Evolutionary conservation across 2,113 vertebrate genomes (phyloP).

Genomic region (Mungos mungo): DNA sequence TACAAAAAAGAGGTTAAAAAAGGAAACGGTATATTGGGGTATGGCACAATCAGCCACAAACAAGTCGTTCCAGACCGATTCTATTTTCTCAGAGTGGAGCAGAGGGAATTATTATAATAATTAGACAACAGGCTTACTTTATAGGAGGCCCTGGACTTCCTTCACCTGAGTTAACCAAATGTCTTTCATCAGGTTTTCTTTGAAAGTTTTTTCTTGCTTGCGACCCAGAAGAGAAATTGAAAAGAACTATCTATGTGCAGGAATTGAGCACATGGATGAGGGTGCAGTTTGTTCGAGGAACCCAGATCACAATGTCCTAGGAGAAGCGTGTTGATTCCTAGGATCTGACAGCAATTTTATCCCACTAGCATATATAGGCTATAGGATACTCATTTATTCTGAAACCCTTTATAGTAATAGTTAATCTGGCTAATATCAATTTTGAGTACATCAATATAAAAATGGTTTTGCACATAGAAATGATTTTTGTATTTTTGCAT

Average conservation of each 20-base stretch:
- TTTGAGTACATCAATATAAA: neutral
- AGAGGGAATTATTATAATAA: slow-evolving; percentile 31
- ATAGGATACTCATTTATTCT: neutral
- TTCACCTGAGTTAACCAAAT: slow-evolving; percentile 30
- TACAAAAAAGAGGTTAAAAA: neutral
- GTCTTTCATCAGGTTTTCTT: neutral
- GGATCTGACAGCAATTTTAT: neutral
- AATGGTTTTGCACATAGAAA: neutral
- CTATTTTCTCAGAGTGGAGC: slow-evolving; percentile 53
- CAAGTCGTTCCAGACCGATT: neutral
- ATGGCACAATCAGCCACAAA: neutral
- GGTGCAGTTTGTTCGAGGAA: neutral
- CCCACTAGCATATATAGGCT: rapidly evolving
- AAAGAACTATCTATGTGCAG: neutral
- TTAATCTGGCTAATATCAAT: neutral
- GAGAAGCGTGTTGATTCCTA: neutral
- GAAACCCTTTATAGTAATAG: neutral
- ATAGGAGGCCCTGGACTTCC: neutral
- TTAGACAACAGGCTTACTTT: slow-evolving; percentile 26
- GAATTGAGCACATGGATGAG: neutral
- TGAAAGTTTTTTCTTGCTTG: neutral
- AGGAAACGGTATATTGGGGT: neutral
- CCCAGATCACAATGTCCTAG: neutral
- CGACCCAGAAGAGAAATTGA: neutral
- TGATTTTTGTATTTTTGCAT: neutral